Evolutionary conservation across 2,797 vertebrate species (phyloP), one percentile per base, ranked within the genome.

Genomic region (Bradypus variegatus): DNA sequence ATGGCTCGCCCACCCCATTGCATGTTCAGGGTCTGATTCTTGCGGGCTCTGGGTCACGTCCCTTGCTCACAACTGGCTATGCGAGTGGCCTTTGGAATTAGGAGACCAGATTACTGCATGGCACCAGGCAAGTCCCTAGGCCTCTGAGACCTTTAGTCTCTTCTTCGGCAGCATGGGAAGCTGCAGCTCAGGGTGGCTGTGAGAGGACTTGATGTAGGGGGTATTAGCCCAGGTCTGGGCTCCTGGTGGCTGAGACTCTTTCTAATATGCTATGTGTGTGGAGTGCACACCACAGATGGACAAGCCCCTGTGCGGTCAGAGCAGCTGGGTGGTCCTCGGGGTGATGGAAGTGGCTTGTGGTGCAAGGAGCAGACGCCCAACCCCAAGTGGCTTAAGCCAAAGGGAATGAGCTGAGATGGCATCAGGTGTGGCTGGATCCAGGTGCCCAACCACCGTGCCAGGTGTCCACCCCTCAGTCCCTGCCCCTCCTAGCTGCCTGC

Each of bases 21-120:
- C 76, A 38, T n/a, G n/a, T 4, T 9, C 19, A 19, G 4, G 15
- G 19, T 4, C 7, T n/a, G 0, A 5, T 21, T 48, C 62, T 4
- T 2, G 16, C 55, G 1, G 65, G 38, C 50, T 25, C 25, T 2
- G 25, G 0, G 2, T 25, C 41, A 3, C 55, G 45, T n/a, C 38
- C 12, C 0, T 38, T 15, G 55, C 3, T n/a, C 36, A 18, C n/a
- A 10, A 7, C 1, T n/a, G 19, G 41, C 62, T 6, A 19, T 38
- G 31, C 27, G 6, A 2, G 2, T 8, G 50, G 58, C 60, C 62
- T 50, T 38, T 27, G 33, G 36, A 21, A 2, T 29, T 11, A 33
- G 91, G 72, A 67, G 8, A 19, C 36, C 29, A 2, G 65, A 23
- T 33, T 16, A 55, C 21, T 5, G 8, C 4, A 48, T 79, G 85